Conservation (phyloP, 2,113 vertebrate species). For the Aplodontia rufa region DNA sequence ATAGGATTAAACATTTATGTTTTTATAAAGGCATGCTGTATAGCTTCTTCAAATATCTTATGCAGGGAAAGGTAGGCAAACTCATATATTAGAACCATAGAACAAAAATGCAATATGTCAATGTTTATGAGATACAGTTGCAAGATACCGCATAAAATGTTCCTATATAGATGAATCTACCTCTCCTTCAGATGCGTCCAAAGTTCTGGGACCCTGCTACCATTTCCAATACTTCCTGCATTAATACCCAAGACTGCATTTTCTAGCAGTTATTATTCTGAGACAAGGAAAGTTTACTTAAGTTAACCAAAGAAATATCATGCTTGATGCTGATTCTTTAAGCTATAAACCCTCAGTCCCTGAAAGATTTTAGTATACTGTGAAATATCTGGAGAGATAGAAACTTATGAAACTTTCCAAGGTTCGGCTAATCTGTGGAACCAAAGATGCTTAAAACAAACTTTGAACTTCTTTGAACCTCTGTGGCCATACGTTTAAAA, state of each 20-base stretch:
- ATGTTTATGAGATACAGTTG: too few species aligned
- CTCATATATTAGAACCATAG: too few species aligned
- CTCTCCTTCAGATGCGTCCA: not conserved
- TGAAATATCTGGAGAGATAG: not conserved
- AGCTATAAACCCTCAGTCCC: not conserved
- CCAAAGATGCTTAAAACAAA: constrained; percentile 45
- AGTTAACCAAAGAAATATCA: constrained; percentile 28
- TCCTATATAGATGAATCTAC: not conserved
- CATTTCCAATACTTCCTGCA: not conserved
- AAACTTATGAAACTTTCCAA: constrained; percentile 32
- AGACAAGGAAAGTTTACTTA: not conserved
- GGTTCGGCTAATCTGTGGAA: not conserved
- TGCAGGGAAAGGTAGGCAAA: too few species aligned
- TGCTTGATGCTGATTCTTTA: not conserved
- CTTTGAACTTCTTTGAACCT: constrained; percentile 18
- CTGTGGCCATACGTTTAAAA: not conserved
- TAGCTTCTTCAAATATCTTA: too few species aligned
- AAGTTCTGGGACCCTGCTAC: not conserved
- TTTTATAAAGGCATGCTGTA: too few species aligned
- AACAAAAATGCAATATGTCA: too few species aligned
- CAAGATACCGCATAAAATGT: too few species aligned
- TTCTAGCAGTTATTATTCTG: constrained; percentile 20
- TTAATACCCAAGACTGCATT: not conserved
- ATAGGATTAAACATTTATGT: too few species aligned
- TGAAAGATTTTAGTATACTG: not conserved